Percentiles rank a stretch among this genome's conserved stretches.
Conservation (phyloP, 2,113 vertebrate genomes). For the Sakesphorus luctuosus region DNA sequence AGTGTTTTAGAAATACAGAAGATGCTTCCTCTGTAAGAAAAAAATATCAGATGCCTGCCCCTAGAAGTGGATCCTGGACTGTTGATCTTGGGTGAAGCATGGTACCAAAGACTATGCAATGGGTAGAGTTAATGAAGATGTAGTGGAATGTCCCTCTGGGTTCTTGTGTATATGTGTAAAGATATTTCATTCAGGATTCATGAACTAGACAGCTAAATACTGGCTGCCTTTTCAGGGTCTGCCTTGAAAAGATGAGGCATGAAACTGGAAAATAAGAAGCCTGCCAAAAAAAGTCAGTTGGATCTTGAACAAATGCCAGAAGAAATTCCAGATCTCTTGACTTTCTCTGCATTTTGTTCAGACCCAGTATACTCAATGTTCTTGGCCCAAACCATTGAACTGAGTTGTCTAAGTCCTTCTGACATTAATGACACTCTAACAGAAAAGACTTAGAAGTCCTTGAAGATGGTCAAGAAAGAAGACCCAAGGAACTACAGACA, state of each 20-base stretch:
- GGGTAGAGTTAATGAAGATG: neutral
- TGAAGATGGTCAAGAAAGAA: neutral
- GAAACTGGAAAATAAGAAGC: neutral
- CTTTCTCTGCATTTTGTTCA: neutral
- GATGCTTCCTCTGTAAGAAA: neutral
- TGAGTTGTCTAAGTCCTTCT: neutral
- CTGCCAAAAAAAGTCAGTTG: neutral
- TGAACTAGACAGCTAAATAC: neutral
- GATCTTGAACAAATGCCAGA: neutral
- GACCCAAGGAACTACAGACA: neutral
- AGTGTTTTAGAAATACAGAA: neutral
- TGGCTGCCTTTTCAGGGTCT: neutral
- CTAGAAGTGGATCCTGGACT: neutral
- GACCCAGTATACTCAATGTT: neutral
- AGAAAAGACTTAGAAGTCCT: neutral
- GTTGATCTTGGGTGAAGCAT: neutral
- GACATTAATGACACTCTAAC: neutral
- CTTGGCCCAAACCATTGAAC: neutral
- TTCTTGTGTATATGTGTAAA: neutral
- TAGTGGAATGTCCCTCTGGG: neutral
- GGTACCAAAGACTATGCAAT: neutral
- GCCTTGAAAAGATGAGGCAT: neutral
- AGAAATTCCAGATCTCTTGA: neutral
- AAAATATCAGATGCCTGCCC: neutral
- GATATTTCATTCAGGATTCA: neutral